These are phyloP conservation scores for Biston stratarius DNA, from an alignment of 2,888 invertebrate species.

Conservation along the genomic window DNA sequence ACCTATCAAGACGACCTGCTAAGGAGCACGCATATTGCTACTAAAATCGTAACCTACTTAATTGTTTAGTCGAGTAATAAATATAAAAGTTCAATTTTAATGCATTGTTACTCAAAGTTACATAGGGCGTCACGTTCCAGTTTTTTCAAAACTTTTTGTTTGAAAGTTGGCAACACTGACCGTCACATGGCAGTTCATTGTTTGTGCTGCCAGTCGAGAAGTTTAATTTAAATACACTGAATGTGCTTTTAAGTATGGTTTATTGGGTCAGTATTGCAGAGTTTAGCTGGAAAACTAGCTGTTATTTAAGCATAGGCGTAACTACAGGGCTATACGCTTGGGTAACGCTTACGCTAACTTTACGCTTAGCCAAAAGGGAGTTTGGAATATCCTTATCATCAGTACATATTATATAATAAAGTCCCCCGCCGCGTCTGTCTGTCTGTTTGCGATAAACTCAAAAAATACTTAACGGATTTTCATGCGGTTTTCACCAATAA, in stretches of 20 bases:
- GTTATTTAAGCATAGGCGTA: neutral
- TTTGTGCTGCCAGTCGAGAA: conserved; percentile 48
- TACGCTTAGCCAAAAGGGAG: no score
- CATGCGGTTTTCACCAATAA: no score
- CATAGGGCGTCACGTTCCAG: conserved; percentile 47
- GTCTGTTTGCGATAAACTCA: no score
- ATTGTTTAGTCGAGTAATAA: neutral
- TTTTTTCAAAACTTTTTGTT: conserved; percentile 54
- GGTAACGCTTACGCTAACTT: no score
- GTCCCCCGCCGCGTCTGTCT: no score
- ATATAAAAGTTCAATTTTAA: conserved; percentile 14
- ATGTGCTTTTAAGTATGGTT: conserved; percentile 34
- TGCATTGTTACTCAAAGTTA: conserved; percentile 24
- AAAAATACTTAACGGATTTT: no score
- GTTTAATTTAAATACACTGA: conserved; percentile 43
- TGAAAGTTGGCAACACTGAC: conserved; percentile 69
- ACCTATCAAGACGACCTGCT: no score
- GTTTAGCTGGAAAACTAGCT: conserved; percentile 10
- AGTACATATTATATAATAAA: no score
- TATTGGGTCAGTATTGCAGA: conserved; percentile 18
- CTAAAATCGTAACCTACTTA: no score
- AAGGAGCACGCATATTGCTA: no score
- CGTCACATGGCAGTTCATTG: conserved; percentile 63
- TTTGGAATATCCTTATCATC: no score
- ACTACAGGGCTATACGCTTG: neutral